These are phyloP conservation scores for Pterois miles DNA, from an alignment of 2,797 vertebrate species.

Conservation along the genomic window DNA sequence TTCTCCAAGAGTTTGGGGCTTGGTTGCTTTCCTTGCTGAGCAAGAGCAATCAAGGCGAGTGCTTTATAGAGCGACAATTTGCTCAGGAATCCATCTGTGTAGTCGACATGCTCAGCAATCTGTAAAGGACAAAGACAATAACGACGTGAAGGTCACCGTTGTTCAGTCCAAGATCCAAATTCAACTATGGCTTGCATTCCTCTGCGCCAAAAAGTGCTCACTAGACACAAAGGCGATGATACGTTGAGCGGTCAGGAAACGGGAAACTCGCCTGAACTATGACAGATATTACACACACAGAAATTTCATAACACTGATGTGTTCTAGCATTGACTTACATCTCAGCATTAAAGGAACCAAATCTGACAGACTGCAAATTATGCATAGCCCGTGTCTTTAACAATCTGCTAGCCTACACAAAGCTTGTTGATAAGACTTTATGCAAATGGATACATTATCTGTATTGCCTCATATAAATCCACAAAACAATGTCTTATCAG, in stretches of 20 bases:
- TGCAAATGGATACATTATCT: background rate
- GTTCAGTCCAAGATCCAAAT: conserved; percentile 34
- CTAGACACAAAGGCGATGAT: conserved; percentile 44
- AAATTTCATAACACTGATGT: background rate
- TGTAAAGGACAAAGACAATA: conserved; percentile 63
- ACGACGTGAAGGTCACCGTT: conserved; percentile 25
- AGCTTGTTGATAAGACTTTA: background rate
- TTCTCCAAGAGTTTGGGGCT: conserved; percentile 84
- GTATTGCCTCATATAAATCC: background rate
- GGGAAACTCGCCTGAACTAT: conserved; percentile 26
- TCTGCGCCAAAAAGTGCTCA: conserved; percentile 28
- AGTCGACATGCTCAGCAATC: conserved; percentile 82
- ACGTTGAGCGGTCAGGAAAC: conserved; percentile 41
- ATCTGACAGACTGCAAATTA: background rate
- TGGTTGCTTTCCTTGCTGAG: conserved; percentile 85
- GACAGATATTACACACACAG: background rate
- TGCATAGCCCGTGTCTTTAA: background rate
- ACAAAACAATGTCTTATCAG: background rate
- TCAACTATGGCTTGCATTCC: conserved; percentile 64
- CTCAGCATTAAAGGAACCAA: background rate
- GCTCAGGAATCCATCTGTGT: conserved; percentile 79
- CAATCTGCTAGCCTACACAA: background rate
- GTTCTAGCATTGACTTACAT: background rate
- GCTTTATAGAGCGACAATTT: conserved; percentile 84
- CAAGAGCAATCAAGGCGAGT: conserved; percentile 82